A percentile compares a stretch with the other conserved stretches of the same genome.
Conservation (phyloP, 2,113 vertebrate genomes). For the Polypterus bichir region DNA sequence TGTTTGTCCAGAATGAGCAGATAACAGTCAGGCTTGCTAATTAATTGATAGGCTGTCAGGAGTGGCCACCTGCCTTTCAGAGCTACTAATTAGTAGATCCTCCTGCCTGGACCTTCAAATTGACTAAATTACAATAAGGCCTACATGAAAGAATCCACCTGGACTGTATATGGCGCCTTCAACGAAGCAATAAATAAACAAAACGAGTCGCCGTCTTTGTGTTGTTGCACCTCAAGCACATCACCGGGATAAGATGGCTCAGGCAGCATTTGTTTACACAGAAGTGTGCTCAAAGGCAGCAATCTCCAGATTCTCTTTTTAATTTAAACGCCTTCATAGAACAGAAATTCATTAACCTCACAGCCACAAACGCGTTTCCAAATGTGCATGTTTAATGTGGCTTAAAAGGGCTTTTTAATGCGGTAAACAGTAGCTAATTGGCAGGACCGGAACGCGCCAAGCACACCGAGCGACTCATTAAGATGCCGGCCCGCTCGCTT, state of each 20-base stretch:
- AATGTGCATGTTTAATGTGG: constrained; percentile 57
- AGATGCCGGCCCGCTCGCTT: constrained; percentile 27
- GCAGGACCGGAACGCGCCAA: constrained; percentile 35
- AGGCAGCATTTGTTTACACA: constrained; percentile 43
- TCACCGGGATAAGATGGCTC: constrained; percentile 9
- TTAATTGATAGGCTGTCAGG: too few species aligned
- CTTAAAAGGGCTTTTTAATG: constrained; percentile 54
- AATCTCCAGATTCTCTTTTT: constrained; percentile 43
- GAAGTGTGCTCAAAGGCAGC: constrained; percentile 27
- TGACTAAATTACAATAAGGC: too few species aligned
- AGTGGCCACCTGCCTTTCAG: too few species aligned
- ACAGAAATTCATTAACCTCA: constrained; percentile 59
- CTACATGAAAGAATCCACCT: too few species aligned
- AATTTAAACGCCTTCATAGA: constrained; percentile 43
- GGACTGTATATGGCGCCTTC: too few species aligned
- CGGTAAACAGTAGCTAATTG: constrained; percentile 46
- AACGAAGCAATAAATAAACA: too few species aligned
- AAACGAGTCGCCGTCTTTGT: too few species aligned
- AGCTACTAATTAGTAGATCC: too few species aligned
- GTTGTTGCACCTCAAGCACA: background rate
- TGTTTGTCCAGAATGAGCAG: too few species aligned
- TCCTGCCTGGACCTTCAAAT: too few species aligned
- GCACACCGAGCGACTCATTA: constrained; percentile 37
- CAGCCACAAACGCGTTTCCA: constrained; percentile 43
- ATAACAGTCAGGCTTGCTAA: too few species aligned